Base-by-base conservation (phyloP, 2,888 invertebrate genomes). In the Elmis aenea region DNA sequence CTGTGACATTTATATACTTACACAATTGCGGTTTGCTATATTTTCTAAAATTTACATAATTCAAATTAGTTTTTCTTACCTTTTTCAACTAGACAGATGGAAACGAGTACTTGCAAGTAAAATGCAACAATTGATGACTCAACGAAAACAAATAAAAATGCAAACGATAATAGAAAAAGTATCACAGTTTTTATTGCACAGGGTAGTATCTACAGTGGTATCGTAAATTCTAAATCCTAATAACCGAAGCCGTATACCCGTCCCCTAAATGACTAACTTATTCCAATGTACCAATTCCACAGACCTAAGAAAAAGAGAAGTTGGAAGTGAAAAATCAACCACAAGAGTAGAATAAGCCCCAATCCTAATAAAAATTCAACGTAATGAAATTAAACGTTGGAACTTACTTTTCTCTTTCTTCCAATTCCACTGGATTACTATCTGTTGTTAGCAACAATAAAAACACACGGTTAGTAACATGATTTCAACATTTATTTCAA, bases 321-420 rank as follows among this genome's bases (percentile, higher is more conserved):
- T n/a, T n/a, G n/a, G 9, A 26, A 18, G 10, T 8, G 24, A 27
- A 32, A 29, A 43, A 18, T 5, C 18, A 18, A 18, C 18, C 18
- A 5, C 8, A 6, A 18, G n/a, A n/a, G 5, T 18, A 8, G 9
- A 26, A 15, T 5, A 4, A 33, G 12, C 13, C 9, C 15, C 18
- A 5, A 21, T 13, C 12, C 13, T 13, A n/a, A n/a, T n/a, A n/a
- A n/a, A 6, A n/a, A 14, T 20, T 9, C 24, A 31, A 9, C 22
- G 31, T 22, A 26, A 27, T 25, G 28, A 30, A 12, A 6, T 18
- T 18, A 18, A 6, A 18, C 5, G 8, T n/a, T 6, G 8, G 5
- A 45, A 85, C 86, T 86, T 81, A 86, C 86, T 86, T 86, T 72
- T 86, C 85, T 64, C 85, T 76, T 70, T 86, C 85, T 70, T 85